phyloP scores from a whole-genome alignment of 2,797 vertebrate species.

The Mareca penelope region DNA sequence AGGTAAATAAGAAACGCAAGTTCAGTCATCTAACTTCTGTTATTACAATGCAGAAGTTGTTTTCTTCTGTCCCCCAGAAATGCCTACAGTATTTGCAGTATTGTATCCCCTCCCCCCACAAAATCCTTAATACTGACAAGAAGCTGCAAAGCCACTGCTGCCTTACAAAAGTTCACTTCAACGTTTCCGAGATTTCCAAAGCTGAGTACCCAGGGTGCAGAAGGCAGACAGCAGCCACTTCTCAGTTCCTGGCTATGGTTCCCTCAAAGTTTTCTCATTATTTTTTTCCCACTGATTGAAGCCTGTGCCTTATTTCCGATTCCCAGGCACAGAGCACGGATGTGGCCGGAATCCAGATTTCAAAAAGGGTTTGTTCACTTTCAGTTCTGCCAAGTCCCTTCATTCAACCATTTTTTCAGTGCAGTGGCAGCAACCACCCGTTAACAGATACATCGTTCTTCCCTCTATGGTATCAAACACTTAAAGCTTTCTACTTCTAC shows the following conservation, averaged over 20 bases:
- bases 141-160: not conserved
- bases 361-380: not conserved
- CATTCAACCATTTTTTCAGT: not conserved
- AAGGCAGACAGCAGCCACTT: not conserved
- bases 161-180: not conserved
- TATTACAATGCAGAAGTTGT: not conserved
- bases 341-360: slow-evolving; percentile 17
- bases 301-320: not conserved
- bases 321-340: accelerated
- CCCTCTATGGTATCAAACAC: not conserved
- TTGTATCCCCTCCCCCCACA: not conserved
- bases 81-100: not conserved
- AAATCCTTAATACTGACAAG: not conserved
- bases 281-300: not conserved
- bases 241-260: not conserved
- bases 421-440: not conserved
- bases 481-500: not conserved
- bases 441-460: not conserved
- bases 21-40: not conserved
- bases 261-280: not conserved
- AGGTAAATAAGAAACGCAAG: not conserved
- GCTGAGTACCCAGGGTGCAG: not conserved
- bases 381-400: not conserved
- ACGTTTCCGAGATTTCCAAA: not conserved
- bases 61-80: not conserved